Percentiles rank a stretch among this genome's conserved stretches.
Evolutionary conservation across 1,140 invertebrate species (phyloP).

Genomic region (Harlomillsia oculata): DNA sequence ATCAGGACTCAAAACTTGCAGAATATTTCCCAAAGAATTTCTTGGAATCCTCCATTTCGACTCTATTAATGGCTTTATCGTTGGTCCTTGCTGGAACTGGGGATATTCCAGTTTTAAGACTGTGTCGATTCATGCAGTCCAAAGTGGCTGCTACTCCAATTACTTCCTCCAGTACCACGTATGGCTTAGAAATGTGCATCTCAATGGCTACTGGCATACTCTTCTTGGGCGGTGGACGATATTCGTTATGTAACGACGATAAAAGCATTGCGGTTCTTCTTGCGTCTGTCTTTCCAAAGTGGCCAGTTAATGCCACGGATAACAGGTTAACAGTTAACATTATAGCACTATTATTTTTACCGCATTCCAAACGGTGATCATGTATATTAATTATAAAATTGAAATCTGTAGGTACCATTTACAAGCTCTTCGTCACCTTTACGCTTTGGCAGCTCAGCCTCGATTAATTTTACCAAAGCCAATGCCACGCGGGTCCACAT

Average conservation of each 20-base stretch:
- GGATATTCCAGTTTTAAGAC: slow-evolving; percentile 70
- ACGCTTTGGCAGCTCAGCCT: slow-evolving; percentile 84
- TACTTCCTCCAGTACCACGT: slow-evolving; percentile 39
- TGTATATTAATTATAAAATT: slow-evolving; percentile 9
- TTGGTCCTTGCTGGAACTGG: slow-evolving; percentile 88
- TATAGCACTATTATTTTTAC: background rate
- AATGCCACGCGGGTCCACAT: slow-evolving; percentile 24
- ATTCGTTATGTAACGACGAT: slow-evolving; percentile 72
- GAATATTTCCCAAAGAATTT: slow-evolving; percentile 34
- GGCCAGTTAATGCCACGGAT: slow-evolving; percentile 89
- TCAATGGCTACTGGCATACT: slow-evolving; percentile 77
- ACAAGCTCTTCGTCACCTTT: slow-evolving; percentile 89
- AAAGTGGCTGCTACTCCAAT: slow-evolving; percentile 42
- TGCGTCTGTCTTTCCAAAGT: slow-evolving; percentile 91
- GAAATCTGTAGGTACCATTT: slow-evolving; percentile 71
- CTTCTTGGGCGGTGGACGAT: slow-evolving; percentile 86
- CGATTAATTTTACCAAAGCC: slow-evolving; percentile 64
- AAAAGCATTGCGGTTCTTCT: slow-evolving; percentile 76
- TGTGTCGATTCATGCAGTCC: slow-evolving; percentile 71
- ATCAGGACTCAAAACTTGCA: slow-evolving; percentile 20
- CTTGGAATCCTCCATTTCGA: slow-evolving; percentile 28
- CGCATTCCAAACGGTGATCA: background rate
- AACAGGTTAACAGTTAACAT: slow-evolving; percentile 56
- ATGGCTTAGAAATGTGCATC: slow-evolving; percentile 36
- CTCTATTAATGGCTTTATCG: slow-evolving; percentile 30